Evolutionary conservation across 1,140 invertebrate genomes (phyloP).

Genomic region (Cyclargus thomasi): DNA sequence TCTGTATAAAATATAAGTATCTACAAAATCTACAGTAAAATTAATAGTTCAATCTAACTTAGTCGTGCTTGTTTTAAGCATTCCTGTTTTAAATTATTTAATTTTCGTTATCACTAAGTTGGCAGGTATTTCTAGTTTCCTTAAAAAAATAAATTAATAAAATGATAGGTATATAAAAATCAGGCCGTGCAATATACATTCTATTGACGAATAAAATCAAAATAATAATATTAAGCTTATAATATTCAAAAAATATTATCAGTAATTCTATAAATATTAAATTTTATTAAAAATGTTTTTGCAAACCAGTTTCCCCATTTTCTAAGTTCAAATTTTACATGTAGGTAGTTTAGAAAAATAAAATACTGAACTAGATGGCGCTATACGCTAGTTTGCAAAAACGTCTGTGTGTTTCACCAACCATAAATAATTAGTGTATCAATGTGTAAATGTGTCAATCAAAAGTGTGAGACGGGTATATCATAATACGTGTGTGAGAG

Average conservation of each 20-base stretch:
- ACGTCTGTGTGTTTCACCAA: constrained; percentile 18
- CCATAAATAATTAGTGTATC: constrained; percentile 8
- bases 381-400: constrained; percentile 6
- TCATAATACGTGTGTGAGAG: constrained; percentile 57
- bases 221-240: not conserved
- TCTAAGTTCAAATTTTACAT: not conserved
- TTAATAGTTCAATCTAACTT: constrained; percentile 1
- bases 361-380: not conserved
- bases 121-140: constrained; percentile 5
- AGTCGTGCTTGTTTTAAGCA: not conserved
- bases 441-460: constrained; percentile 23
- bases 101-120: constrained; percentile 8
- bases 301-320: not conserved
- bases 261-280: not conserved
- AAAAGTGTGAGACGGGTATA: constrained; percentile 29
- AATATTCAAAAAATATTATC: not conserved
- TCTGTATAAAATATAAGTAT: not conserved
- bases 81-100: not conserved
- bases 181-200: not conserved
- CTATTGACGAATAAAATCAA: not conserved
- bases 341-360: not conserved
- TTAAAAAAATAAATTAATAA: constrained; percentile 17
- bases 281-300: not conserved
- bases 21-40: not conserved
- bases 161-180: constrained; percentile 8